Evolutionary conservation across 2,888 invertebrate genomes (phyloP).

Genomic region (Vannuccia rotundouncinata): DNA sequence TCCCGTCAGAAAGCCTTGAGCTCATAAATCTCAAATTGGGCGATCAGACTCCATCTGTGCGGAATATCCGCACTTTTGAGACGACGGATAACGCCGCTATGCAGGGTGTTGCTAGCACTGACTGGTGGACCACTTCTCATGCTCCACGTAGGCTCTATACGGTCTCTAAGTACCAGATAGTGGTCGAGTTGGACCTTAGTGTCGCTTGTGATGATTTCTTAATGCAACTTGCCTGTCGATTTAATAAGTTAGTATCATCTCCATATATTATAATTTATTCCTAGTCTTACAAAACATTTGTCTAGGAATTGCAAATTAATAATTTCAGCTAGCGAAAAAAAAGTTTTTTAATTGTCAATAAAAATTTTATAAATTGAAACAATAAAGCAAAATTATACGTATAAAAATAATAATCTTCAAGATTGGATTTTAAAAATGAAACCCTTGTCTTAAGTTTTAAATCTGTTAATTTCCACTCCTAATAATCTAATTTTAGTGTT

Average conservation of each 20-base stretch:
- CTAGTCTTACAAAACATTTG: too few species aligned
- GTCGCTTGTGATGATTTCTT: neutral
- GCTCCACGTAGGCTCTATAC: constrained; percentile 53
- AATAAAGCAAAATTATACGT: too few species aligned
- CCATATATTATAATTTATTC: too few species aligned
- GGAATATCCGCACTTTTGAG: constrained; percentile 55
- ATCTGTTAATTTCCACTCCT: too few species aligned
- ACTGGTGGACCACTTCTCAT: constrained; percentile 48
- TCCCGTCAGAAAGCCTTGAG: constrained; percentile 57
- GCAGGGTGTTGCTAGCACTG: constrained; percentile 47
- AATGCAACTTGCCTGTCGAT: constrained; percentile 7
- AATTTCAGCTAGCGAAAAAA: too few species aligned
- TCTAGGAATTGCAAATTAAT: too few species aligned
- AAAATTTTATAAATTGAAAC: too few species aligned
- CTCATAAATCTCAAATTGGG: constrained; percentile 59
- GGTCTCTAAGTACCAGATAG: constrained; percentile 55
- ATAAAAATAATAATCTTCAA: too few species aligned
- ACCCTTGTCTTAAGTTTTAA: too few species aligned
- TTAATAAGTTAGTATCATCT: neutral
- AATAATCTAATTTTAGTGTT: neutral
- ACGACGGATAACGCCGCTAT: constrained; percentile 48
- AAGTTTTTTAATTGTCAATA: too few species aligned
- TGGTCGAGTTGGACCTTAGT: constrained; percentile 58
- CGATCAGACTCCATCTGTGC: constrained; percentile 55
- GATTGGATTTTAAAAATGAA: too few species aligned